Evolutionary conservation across 2,888 invertebrate genomes (phyloP), one percentile per base, ranked within the genome.

Genomic region (Odontocerum albicorne): DNA sequence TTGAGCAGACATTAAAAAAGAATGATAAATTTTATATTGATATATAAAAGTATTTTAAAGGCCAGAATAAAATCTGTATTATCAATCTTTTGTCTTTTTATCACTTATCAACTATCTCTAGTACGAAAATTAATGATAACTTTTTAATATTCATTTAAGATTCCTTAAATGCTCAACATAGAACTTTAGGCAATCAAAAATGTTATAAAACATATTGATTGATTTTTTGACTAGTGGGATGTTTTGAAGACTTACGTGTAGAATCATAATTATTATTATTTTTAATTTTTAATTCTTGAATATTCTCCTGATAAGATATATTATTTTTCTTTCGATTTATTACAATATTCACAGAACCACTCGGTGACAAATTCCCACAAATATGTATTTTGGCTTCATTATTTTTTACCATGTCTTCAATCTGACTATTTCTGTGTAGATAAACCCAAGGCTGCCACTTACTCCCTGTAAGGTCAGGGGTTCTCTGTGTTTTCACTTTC

Each of bases 371-470:
- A 19, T 33, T 42, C 17, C 32, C 38, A 36, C 12, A 38, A 47
- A 17, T 38, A 13, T n/a, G 13, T 35, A 32, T 38, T 38, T 44
- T 39, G 7, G 22, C 39, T 21, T 75, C 74, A 27, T 71, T 74
- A 62, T 65, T 72, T 2, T 67, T 60, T 21, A 73, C 73, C 77
- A 78, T 78, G 67, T 72, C 73, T 61, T 78, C 78, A 60, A 78
- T 71, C 57, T 75, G 73, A 62, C 64, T 62, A 64, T 71, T 72
- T 67, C 73, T 76, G 59, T 75, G 75, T 55, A 78, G 63, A 62
- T 74, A 75, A 13, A 78, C 78, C 75, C 75, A 77, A 1, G 78
- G 78, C 65, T 78, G 78, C 78, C 78, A 78, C 62, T 77, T 78
- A 54, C 73, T 71, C 4, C 77, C 77, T 1, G 77, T 77, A 60